A percentile compares a stretch with the other conserved stretches of the same genome.
These are phyloP conservation scores for Agonopterix heracliana DNA, from an alignment of 2,888 invertebrate genomes.

Conservation along the genomic window DNA sequence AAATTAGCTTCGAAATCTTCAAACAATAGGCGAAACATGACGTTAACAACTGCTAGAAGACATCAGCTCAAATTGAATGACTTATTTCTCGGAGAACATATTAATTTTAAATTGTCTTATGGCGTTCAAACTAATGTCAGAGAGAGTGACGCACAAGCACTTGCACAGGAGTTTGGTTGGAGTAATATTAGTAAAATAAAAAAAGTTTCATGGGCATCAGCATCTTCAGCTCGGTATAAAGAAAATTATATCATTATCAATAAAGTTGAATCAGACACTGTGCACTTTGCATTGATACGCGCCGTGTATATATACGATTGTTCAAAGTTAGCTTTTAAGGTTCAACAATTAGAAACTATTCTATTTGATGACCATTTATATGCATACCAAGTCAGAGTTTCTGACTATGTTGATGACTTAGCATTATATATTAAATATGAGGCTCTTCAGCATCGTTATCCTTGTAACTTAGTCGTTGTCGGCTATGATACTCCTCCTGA, in stretches of 20 bases:
- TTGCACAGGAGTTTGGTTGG: conserved; percentile 1
- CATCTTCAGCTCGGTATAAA: background rate
- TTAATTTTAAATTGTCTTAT: background rate
- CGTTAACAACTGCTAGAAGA: background rate
- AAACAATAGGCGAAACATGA: conserved; percentile 6
- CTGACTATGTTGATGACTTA: background rate
- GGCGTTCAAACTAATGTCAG: background rate
- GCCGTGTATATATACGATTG: background rate
- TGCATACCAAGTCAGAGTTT: conserved; percentile 3
- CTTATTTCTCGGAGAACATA: background rate
- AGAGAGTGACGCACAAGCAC: background rate
- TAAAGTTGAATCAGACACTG: background rate
- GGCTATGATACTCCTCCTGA: background rate
- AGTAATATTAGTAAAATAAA: conserved; percentile 1
- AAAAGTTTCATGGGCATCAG: background rate
- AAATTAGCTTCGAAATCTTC: conserved; percentile 10
- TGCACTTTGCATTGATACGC: background rate
- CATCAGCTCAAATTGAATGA: conserved; percentile 10
- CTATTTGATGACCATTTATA: conserved; percentile 4
- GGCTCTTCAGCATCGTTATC: conserved; percentile 3
- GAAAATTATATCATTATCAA: background rate
- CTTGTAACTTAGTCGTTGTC: conserved; percentile 2
- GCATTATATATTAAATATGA: conserved; percentile 4
- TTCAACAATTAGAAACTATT: background rate
- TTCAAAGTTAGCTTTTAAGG: background rate